phyloP scores from a whole-genome alignment of 2,113 vertebrate genomes.

The Gobius niger region DNA sequence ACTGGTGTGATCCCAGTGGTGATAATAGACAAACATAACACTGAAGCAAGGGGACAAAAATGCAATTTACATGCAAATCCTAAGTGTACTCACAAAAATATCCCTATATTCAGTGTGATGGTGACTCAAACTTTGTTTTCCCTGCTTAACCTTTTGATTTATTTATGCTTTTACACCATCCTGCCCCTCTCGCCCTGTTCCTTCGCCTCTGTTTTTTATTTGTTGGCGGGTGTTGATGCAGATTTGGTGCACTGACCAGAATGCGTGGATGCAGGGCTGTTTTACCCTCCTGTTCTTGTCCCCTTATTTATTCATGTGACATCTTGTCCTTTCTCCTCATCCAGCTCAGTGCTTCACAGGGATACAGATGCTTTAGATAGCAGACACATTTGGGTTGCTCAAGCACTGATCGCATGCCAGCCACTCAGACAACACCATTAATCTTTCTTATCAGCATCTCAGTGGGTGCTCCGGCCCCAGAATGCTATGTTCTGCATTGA shows the following conservation, averaged over 20 bases:
- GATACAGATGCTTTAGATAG: constrained; percentile 81
- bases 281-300: constrained; percentile 47
- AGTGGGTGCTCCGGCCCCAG: constrained; percentile 68
- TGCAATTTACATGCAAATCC: constrained; percentile 79
- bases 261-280: constrained; percentile 31
- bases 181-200: constrained; percentile 13
- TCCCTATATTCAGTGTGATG: constrained; percentile 62
- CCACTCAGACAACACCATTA: constrained; percentile 80
- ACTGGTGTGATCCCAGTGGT: constrained; percentile 59
- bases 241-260: constrained; percentile 60
- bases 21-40: constrained; percentile 64
- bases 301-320: constrained; percentile 71
- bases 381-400: constrained; percentile 78
- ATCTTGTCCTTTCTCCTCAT: constrained; percentile 73
- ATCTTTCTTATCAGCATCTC: constrained; percentile 82
- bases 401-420: constrained; percentile 76
- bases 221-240: constrained; percentile 43
- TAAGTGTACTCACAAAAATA: constrained; percentile 53
- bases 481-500: constrained; percentile 73
- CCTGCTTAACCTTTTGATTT: constrained; percentile 68
- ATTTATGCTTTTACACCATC: constrained; percentile 61
- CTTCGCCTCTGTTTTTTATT: constrained; percentile 37
- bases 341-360: constrained; percentile 63
- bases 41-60: constrained; percentile 55
- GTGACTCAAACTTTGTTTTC: constrained; percentile 52